These are phyloP conservation scores for Wasmannia auropunctata DNA, from an alignment of 1,140 invertebrate genomes.

Conservation along the genomic window DNA sequence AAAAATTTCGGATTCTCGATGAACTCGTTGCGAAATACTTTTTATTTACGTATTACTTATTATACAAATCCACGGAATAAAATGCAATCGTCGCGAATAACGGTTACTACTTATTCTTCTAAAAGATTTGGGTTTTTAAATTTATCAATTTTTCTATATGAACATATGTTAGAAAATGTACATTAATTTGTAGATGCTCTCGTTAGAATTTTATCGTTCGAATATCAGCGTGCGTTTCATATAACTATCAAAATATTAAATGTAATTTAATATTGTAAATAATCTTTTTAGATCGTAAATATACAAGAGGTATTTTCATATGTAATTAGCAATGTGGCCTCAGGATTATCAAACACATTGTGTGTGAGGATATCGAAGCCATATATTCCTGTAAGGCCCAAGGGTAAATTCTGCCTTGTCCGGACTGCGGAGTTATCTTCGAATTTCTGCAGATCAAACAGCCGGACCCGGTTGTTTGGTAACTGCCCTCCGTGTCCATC, in stretches of 20 bases:
- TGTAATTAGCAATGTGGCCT: not conserved
- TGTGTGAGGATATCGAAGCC: not conserved
- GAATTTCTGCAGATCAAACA: constrained; percentile 54
- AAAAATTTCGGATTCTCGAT: not conserved
- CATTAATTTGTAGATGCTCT: not conserved
- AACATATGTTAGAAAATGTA: not conserved
- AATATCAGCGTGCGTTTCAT: not conserved
- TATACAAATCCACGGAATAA: not conserved
- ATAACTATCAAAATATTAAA: not conserved
- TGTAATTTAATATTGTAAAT: not conserved
- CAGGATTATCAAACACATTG: not conserved
- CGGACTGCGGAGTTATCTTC: constrained; percentile 15
- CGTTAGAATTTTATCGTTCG: not conserved
- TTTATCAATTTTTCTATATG: not conserved
- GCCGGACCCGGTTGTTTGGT: constrained; percentile 18
- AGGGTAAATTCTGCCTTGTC: not conserved
- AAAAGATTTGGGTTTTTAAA: not conserved
- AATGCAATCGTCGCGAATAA: not conserved
- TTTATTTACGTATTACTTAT: not conserved
- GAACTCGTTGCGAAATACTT: not conserved
- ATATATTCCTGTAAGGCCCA: not conserved
- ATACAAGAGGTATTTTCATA: not conserved
- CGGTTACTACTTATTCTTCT: not conserved
- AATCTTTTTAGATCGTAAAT: not conserved
- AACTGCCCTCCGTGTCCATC: constrained; percentile 11